These are phyloP conservation scores for Lithophane leautieri DNA, from an alignment of 2,888 invertebrate genomes.

Conservation along the genomic window DNA sequence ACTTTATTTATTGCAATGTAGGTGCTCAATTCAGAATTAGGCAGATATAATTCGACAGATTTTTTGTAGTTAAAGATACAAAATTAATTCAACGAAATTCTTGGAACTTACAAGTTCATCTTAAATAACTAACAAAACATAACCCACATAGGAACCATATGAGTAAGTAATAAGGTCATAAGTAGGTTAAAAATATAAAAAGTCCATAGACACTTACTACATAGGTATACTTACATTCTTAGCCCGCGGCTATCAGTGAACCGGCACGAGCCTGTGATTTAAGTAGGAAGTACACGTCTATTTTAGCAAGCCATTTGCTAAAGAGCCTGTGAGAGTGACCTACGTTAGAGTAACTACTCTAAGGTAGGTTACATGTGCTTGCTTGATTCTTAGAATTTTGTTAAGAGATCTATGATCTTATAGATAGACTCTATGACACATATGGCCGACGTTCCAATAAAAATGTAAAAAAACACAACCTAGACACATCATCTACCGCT, in stretches of 20 bases:
- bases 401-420: neutral
- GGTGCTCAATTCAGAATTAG: neutral
- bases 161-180: conserved; percentile 7
- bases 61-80: neutral
- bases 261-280: conserved; percentile 51
- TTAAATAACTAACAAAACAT: neutral
- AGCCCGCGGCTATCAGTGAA: conserved; percentile 41
- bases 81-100: neutral
- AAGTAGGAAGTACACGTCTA: conserved; percentile 33
- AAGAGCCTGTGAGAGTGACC: conserved; percentile 41
- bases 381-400: conserved; percentile 23
- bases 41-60: neutral
- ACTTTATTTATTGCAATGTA: neutral
- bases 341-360: conserved; percentile 22
- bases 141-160: neutral
- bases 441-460: no score
- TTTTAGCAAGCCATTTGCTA: conserved; percentile 57
- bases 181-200: conserved; percentile 5
- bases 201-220: conserved; percentile 32
- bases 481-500: no score
- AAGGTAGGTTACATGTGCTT: conserved; percentile 19
- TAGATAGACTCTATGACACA: no score
- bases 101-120: neutral
- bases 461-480: no score
- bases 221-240: conserved; percentile 46